These are phyloP conservation scores for Dissostichus mawsoni DNA, from an alignment of 2,113 vertebrate species.

Conservation along the genomic window DNA sequence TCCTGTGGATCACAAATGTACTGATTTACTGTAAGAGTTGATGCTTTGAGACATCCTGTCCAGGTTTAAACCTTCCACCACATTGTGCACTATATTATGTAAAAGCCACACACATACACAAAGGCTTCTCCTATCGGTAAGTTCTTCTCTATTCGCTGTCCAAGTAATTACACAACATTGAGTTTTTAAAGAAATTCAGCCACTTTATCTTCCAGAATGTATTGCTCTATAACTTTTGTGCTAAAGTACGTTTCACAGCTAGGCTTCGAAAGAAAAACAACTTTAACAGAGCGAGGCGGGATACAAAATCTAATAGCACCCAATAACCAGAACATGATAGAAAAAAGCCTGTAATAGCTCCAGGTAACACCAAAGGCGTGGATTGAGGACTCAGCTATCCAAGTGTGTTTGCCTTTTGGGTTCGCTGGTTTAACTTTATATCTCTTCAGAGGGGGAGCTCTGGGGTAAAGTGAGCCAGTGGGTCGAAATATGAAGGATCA, in stretches of 20 bases:
- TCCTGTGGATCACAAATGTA: not conserved
- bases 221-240: constrained; percentile 25
- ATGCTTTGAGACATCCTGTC: not conserved
- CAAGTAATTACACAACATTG: constrained; percentile 39
- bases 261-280: constrained; percentile 50
- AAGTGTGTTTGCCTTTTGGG: constrained; percentile 38
- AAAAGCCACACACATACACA: constrained; percentile 5
- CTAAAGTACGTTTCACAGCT: constrained; percentile 43
- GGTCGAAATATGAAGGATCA: constrained; percentile 18
- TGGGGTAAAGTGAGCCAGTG: constrained; percentile 22
- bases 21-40: too few species aligned
- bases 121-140: constrained; percentile 6
- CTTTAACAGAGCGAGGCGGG: constrained; percentile 41
- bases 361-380: constrained; percentile 47
- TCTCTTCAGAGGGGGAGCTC: constrained; percentile 31
- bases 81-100: not conserved
- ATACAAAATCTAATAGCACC: constrained; percentile 64
- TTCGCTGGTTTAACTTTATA: constrained; percentile 30
- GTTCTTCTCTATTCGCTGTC: constrained; percentile 12
- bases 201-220: constrained; percentile 43
- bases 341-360: constrained; percentile 68
- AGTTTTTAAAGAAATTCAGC: constrained; percentile 41
- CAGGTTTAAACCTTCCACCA: not conserved
- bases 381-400: not conserved
- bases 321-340: constrained; percentile 57